Evolutionary conservation across 1,140 invertebrate species (phyloP).

Genomic region (Penaeus vannamei): DNA sequence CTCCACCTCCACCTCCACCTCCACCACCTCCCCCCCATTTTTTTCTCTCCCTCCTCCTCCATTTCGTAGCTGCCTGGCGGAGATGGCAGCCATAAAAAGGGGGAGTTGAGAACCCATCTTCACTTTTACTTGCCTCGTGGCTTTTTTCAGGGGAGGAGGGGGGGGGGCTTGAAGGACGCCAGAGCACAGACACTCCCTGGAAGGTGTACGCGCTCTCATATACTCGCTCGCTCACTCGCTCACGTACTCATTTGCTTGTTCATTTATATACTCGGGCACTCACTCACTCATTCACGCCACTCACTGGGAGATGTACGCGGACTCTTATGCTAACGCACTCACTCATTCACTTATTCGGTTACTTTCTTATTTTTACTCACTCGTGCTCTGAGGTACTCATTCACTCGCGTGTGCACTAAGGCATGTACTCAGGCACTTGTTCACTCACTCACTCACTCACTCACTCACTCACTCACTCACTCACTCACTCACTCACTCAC

Average conservation of each 20-base stretch:
- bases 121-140: no score
- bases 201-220: neutral
- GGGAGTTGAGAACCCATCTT: neutral
- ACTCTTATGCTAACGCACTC: no score
- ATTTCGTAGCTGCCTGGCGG: neutral
- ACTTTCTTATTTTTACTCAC: no score
- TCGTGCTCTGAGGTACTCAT: no score
- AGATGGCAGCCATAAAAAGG: neutral
- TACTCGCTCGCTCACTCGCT: neutral
- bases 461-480: no score
- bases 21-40: neutral
- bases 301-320: neutral
- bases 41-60: neutral
- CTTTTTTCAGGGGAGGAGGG: neutral
- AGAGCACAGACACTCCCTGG: slow-evolving; percentile 12
- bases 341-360: no score
- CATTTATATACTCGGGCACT: neutral
- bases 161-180: neutral
- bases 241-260: neutral
- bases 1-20: neutral
- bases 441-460: no score
- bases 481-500: no score
- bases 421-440: no score
- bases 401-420: no score
- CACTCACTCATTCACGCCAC: neutral